These are phyloP conservation scores for Henricia sp. DNA, from an alignment of 53 echinoderm and acorn worm species.

Conservation along the genomic window DNA sequence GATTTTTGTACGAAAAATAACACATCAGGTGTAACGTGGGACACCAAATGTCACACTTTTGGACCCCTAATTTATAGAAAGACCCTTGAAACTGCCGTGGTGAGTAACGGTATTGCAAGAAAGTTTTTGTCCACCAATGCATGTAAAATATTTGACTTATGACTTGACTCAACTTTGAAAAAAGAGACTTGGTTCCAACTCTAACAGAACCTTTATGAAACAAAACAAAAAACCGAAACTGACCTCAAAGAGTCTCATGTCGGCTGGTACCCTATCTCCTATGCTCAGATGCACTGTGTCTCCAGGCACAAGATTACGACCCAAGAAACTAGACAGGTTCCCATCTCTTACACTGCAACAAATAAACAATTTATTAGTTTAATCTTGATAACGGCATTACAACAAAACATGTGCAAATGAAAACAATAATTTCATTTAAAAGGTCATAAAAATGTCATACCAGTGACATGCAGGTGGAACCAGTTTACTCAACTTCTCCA, in stretches of 20 bases:
- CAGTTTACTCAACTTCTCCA: conserved; percentile 86
- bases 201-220: too few species aligned
- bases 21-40: too few species aligned
- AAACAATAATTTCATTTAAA: neutral
- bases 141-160: too few species aligned
- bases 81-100: too few species aligned
- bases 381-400: too few species aligned
- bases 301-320: conserved; percentile 84
- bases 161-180: too few species aligned
- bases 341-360: conserved; percentile 88
- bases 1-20: too few species aligned
- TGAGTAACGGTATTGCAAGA: too few species aligned
- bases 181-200: too few species aligned
- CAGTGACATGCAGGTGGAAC: conserved; percentile 94
- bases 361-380: neutral
- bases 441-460: conserved; percentile 52
- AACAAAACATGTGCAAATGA: neutral
- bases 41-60: too few species aligned
- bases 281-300: conserved; percentile 83
- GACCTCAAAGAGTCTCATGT: conserved; percentile 95
- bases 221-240: neutral
- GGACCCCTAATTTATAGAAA: too few species aligned
- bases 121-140: too few species aligned
- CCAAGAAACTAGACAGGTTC: conserved; percentile 75
- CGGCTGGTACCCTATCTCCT: conserved; percentile 94